Percentiles rank a stretch among this genome's conserved stretches.
phyloP scores from a whole-genome alignment of 2,888 invertebrate species.

The Hypolimnas misippus region DNA sequence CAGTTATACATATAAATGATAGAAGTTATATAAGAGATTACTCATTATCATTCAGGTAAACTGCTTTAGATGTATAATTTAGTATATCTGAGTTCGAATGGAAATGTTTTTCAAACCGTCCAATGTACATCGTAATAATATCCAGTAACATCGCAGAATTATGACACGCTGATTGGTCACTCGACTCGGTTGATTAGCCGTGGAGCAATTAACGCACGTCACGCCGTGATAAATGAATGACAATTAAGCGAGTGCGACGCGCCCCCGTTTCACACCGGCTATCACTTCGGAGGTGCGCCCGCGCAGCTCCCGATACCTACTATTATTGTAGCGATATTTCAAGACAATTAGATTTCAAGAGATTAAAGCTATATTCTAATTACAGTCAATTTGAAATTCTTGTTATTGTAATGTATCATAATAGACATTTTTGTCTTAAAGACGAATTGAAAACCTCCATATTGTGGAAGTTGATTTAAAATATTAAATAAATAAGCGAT shows the following conservation, averaged over 20 bases:
- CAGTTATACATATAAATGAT: no score
- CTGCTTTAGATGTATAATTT: not conserved
- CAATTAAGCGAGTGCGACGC: slow-evolving; percentile 38
- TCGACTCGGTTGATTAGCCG: slow-evolving; percentile 51
- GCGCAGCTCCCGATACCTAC: not conserved
- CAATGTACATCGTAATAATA: not conserved
- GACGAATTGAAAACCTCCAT: no score
- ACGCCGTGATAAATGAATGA: slow-evolving; percentile 42
- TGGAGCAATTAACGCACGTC: slow-evolving; percentile 51
- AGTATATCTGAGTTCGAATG: not conserved
- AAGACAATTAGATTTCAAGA: no score
- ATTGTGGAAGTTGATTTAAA: no score
- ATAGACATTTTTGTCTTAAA: no score
- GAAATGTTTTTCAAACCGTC: slow-evolving; percentile 16
- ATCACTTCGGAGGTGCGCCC: slow-evolving; percentile 26
- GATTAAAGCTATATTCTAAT: no score
- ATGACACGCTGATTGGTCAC: slow-evolving; percentile 42
- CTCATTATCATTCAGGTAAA: no score
- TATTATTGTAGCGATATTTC: no score
- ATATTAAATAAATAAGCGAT: no score
- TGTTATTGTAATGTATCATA: no score
- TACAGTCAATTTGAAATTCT: no score
- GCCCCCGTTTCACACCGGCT: slow-evolving; percentile 38
- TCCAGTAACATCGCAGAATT: slow-evolving; percentile 20
- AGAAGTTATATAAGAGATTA: no score